Conservation (phyloP, 2,113 vertebrate genomes). For the Heterochromis multidens region DNA sequence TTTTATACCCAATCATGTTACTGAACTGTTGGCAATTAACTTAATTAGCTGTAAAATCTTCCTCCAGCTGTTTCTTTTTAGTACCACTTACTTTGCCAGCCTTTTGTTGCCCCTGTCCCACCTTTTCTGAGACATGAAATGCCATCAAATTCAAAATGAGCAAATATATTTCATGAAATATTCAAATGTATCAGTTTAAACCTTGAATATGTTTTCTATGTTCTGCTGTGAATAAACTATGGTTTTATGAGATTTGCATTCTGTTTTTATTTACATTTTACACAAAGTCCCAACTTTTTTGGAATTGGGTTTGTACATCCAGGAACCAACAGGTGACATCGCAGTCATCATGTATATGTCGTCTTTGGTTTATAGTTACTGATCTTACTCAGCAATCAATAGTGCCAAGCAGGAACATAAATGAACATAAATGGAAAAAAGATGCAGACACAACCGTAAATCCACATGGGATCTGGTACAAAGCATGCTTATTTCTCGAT, state of each 20-base stretch:
- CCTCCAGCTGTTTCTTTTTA: neutral
- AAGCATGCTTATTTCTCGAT: neutral
- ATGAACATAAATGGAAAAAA: neutral
- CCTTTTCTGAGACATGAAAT: neutral
- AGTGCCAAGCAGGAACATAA: neutral
- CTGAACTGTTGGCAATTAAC: neutral
- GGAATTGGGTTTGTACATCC: neutral
- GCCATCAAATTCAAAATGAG: neutral
- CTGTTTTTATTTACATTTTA: no score
- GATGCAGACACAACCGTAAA: neutral
- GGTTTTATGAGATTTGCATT: neutral
- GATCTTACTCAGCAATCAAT: neutral
- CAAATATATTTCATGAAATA: neutral
- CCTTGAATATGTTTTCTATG: neutral
- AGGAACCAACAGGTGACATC: neutral
- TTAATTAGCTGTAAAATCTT: neutral
- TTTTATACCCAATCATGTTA: neutral
- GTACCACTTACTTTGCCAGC: neutral
- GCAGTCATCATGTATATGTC: neutral
- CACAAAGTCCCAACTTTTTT: neutral
- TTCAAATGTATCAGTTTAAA: neutral
- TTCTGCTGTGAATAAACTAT: neutral
- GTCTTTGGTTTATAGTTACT: neutral
- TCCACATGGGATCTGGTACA: constrained; percentile 3
- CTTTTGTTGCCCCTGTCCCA: neutral